These are phyloP conservation scores for Pogona vitticeps DNA, from an alignment of 2,113 vertebrate species.

Conservation along the genomic window DNA sequence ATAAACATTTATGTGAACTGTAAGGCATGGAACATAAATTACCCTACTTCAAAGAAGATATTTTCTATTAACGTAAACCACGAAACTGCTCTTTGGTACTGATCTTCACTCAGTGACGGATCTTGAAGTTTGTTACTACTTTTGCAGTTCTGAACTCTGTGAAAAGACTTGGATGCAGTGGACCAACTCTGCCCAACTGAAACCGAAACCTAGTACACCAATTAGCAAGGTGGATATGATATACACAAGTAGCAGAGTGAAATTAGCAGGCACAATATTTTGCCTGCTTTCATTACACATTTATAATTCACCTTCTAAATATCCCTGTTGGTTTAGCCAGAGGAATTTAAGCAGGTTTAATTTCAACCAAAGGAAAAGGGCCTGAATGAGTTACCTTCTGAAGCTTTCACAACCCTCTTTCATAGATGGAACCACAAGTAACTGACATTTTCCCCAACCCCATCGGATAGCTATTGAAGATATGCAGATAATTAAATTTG, in stretches of 20 bases:
- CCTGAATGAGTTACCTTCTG: not conserved
- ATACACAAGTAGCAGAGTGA: not conserved
- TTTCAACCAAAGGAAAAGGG: not conserved
- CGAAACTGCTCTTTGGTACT: not conserved
- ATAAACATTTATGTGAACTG: constrained; percentile 5
- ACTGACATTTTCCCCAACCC: not conserved
- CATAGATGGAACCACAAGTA: not conserved
- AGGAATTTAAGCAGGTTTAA: not conserved
- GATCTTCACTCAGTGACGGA: constrained; percentile 3
- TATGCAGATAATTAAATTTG: not conserved
- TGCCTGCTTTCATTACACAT: not conserved
- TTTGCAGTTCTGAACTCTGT: not conserved
- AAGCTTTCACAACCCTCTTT: not conserved
- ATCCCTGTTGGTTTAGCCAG: not conserved
- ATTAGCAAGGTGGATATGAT: not conserved
- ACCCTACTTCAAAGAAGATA: not conserved
- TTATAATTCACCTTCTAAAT: not conserved
- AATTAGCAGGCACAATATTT: not conserved
- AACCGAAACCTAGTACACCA: not conserved
- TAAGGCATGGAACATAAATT: constrained; percentile 15
- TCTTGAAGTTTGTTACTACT: constrained; percentile 27
- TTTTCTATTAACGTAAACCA: not conserved
- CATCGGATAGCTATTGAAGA: not conserved
- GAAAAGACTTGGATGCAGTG: not conserved
- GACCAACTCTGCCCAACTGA: not conserved